Conservation (phyloP, 1,140 invertebrate genomes). For the Saxidomus purpurata region DNA sequence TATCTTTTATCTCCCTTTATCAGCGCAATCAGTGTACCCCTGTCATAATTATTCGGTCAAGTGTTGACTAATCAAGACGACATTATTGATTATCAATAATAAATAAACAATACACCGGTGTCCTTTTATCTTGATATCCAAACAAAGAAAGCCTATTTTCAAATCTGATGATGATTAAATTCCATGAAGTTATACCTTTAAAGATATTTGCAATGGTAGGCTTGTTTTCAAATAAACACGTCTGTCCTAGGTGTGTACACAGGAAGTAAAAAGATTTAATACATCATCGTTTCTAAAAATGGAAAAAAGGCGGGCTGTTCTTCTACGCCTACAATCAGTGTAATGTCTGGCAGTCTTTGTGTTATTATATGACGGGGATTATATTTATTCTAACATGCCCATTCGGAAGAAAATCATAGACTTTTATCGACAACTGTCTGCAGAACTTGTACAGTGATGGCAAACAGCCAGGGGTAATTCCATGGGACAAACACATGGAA, state of each 20-base stretch:
- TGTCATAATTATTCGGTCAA: not conserved
- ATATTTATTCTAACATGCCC: not conserved
- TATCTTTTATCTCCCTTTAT: slow-evolving; percentile 41
- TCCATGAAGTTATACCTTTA: not conserved
- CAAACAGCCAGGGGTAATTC: not conserved
- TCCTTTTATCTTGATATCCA: not conserved
- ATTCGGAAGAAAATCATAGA: not conserved
- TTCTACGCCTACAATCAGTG: slow-evolving; percentile 6
- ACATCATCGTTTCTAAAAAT: not conserved
- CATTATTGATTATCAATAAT: slow-evolving; percentile 2
- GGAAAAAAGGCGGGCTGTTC: not conserved
- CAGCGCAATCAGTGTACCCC: not conserved
- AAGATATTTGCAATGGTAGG: not conserved
- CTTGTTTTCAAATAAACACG: not conserved
- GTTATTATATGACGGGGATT: not conserved
- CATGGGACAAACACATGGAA: not conserved
- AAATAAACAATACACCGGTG: not conserved
- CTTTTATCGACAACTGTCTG: not conserved
- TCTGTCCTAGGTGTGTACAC: not conserved
- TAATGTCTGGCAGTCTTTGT: not conserved
- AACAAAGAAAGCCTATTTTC: not conserved
- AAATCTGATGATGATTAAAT: no score
- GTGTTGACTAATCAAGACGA: not conserved
- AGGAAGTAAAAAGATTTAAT: not conserved
- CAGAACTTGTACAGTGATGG: not conserved